Evolutionary conservation across 64 coral and sea anemone species (phyloP), one percentile per base, ranked within the genome.

Genomic region (Platygyra sinensis): DNA sequence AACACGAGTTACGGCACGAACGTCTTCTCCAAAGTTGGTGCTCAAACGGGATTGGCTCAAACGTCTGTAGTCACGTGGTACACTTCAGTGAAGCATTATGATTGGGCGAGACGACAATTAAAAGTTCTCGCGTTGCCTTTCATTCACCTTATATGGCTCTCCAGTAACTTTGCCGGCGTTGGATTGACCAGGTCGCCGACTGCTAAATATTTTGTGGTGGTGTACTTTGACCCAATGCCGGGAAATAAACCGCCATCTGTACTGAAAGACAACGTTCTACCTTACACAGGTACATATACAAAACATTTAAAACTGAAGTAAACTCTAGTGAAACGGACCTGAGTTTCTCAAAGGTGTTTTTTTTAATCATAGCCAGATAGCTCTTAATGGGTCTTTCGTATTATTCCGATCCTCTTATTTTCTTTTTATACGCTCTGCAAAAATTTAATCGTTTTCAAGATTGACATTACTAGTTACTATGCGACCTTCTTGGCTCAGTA

Each of bases 141-240:
- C 16, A 89, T 90, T 22, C 95, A 96, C n/a, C 74, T 96, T 52
- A 72, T 96, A 1, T 96, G 82, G 88, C 89, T 73, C 10, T 63
- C 38, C 0, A 93, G 77, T 60, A 69, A 89, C 31, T 86, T 73
- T 83, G 88, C 84, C 10, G 95, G 95, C 16, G 95, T 94, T 9
- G 95, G 95, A 17, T 54, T 89, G 20, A 81, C 90, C 27, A 84
- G 76, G 22, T 92, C 91, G n/a, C 80, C 75, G 20, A 71, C 86
- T 15, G 76, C 67, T 15, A 87, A 92, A 16, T 87, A 28, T 54
- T 96, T 90, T 51, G 88, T 93, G 0, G 91, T 96, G 8, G 83
- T 78, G 4, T 94, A 90, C 75, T 85, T 85, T 85, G 89, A 87
- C 52, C 87, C 93, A 54, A 80, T 72, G 11, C 69, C 83, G 29